Percentiles rank a stretch among this genome's conserved stretches.
Evolutionary conservation across 2,888 invertebrate genomes (phyloP).

Genomic region (Ennomos erosarius): DNA sequence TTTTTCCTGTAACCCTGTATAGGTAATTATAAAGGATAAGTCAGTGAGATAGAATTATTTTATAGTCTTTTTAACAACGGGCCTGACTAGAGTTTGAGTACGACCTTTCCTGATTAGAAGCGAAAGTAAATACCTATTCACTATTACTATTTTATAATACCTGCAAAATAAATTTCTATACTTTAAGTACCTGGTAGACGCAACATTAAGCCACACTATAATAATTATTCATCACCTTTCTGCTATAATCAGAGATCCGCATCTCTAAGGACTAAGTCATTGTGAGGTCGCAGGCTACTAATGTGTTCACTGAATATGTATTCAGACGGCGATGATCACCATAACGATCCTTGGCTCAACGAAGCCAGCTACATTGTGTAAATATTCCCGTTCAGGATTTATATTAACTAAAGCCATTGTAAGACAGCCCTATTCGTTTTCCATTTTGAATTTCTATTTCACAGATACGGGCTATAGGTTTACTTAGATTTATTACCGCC

Average conservation of each 20-base stretch:
- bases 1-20: no score
- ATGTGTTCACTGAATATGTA: constrained; percentile 64
- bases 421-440: constrained; percentile 16
- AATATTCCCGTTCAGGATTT: constrained; percentile 25
- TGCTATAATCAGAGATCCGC: constrained; percentile 1
- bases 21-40: no score
- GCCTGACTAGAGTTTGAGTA: no score
- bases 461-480: background rate
- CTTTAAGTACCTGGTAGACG: no score
- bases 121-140: no score
- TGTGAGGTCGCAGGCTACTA: constrained; percentile 47
- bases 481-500: constrained; percentile 20
- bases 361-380: constrained; percentile 24
- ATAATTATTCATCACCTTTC: background rate
- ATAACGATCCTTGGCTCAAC: constrained; percentile 33
- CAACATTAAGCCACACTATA: no score
- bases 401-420: constrained; percentile 18
- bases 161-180: no score
- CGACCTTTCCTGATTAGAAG: no score
- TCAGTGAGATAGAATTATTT: no score
- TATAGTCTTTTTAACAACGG: no score
- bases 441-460: constrained; percentile 1
- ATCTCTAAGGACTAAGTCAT: constrained; percentile 31
- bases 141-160: no score
- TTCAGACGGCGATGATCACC: constrained; percentile 49